Evolutionary conservation across 2,113 vertebrate species (phyloP).

Genomic region (Neopipo cinnamomea): DNA sequence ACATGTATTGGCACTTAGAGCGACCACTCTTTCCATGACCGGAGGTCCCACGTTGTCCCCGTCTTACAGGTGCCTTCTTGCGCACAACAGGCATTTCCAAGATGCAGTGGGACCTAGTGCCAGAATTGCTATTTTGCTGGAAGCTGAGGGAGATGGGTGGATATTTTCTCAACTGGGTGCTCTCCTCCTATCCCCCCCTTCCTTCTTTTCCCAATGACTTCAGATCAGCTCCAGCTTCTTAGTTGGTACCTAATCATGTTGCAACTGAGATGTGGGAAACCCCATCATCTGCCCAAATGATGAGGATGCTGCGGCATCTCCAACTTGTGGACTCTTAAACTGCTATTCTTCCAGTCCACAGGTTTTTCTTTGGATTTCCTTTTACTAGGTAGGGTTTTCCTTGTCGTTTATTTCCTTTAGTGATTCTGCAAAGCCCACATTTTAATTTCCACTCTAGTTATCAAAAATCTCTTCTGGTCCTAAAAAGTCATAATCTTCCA

Average conservation of each 20-base stretch:
- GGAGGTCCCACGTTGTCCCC: neutral
- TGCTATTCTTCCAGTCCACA: neutral
- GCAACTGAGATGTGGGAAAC: neutral
- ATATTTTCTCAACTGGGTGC: neutral
- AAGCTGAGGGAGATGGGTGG: neutral
- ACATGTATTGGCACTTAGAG: neutral
- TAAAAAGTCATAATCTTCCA: neutral
- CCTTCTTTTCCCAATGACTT: neutral
- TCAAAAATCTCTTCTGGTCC: neutral
- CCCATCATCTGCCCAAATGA: neutral
- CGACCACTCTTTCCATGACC: fast-evolving
- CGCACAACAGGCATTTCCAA: neutral
- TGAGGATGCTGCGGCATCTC: neutral
- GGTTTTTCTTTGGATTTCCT: neutral
- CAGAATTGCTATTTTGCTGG: neutral
- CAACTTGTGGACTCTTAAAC: neutral
- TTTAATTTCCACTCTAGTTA: neutral
- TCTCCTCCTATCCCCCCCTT: neutral
- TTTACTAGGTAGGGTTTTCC: neutral
- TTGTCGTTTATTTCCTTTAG: neutral
- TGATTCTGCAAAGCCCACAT: neutral
- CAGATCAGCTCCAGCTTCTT: neutral
- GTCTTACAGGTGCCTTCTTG: neutral
- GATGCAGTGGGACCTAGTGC: neutral
- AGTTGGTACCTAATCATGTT: neutral